Percentiles rank a stretch among this genome's conserved stretches.
Evolutionary conservation across 2,113 vertebrate genomes (phyloP).

Genomic region (Aplodontia rufa): DNA sequence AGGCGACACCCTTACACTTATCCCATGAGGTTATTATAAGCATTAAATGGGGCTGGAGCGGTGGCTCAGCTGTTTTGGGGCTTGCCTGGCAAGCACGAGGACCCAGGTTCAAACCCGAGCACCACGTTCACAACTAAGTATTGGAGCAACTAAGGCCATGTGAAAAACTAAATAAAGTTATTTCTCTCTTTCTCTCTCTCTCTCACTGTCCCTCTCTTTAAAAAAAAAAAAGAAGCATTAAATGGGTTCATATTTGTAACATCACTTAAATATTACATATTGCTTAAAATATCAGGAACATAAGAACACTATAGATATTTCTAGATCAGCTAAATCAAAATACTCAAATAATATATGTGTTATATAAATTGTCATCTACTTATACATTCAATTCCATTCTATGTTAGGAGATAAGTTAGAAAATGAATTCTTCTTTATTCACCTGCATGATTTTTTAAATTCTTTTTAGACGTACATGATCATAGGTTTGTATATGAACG

Average conservation of each 20-base stretch:
- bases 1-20: background rate
- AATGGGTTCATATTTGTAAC: slow-evolving; percentile 40
- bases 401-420: background rate
- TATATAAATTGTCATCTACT: background rate
- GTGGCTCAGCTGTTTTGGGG: too few species aligned
- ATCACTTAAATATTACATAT: background rate
- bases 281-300: slow-evolving; percentile 1
- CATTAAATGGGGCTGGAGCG: slow-evolving; percentile 38
- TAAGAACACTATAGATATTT: background rate
- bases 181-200: too few species aligned
- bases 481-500: too few species aligned
- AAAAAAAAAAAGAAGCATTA: too few species aligned
- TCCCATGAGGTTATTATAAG: background rate
- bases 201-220: too few species aligned
- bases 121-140: too few species aligned
- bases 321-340: background rate
- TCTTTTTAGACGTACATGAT: too few species aligned
- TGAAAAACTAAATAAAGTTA: too few species aligned
- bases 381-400: background rate
- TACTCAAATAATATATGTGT: background rate
- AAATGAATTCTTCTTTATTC: background rate
- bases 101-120: too few species aligned
- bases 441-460: too few species aligned
- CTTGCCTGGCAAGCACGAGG: too few species aligned
- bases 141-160: too few species aligned